Base-by-base conservation (phyloP, 2,797 vertebrate genomes). In the Macrochelys suwanniensis region DNA sequence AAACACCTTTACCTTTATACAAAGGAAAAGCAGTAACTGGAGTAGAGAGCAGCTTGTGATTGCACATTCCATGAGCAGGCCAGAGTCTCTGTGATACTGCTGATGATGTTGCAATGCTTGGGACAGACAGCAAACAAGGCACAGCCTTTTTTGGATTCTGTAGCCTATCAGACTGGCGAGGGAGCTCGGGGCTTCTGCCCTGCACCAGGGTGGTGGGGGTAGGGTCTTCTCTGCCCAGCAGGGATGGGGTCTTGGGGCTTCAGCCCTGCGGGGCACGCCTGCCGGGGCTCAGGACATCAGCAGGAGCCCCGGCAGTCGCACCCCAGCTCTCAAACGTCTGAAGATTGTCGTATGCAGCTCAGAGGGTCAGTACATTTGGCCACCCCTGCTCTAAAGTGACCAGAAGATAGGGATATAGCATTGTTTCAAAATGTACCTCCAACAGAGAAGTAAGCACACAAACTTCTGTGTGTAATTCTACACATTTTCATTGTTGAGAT, bases 401-500 rank as follows among this genome's bases (percentile, higher is more conserved):
- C 26, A 65, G 88, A 90, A 26, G 11, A 59, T 0, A 89, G 56
- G 5, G 19, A 61, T 51, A 51, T n/a, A 74, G 90, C 88, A 12
- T 15, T 47, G 61, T 87, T 91, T 8, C 21, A 82, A 84, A 86
- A 45, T 5, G 2, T 53, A 16, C 45, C 31, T 87, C 26, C 74
- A 77, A n/a, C 5, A 26, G 25, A 65, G 49, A 68, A 50, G 37
- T 37, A 37, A 84, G n/a, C 65, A 74, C 49, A 47, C 76, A 42
- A 56, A 31, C 84, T 26, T 84, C 86, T 89, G 86, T 0, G 15
- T 90, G 85, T 54, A 78, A 37, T 80, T 96, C 77, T 85, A 51
- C 91, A 97, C 81, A 49, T 86, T 90, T 94, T 92, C 71, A 79
- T 83, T 93, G 25, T 3, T 13, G 88, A 95, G 76, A 82, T 95